Evolutionary conservation across 2,113 vertebrate species (phyloP).

Genomic region (Syngnathus scovelli): DNA sequence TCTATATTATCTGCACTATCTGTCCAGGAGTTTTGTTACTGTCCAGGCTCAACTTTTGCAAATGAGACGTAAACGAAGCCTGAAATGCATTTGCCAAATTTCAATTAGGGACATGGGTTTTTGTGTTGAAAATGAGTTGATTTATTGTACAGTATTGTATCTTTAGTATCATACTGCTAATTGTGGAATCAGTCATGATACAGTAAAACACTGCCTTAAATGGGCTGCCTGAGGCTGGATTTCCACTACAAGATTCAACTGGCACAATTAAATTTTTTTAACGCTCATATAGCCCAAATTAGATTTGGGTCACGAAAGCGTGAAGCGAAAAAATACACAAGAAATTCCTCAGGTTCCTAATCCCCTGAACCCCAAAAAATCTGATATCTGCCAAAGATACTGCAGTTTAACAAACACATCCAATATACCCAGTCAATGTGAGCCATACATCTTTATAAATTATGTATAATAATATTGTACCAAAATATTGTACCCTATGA

Average conservation of each 20-base stretch:
- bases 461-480: no score
- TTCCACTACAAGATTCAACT: not conserved
- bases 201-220: not conserved
- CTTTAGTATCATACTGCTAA: conserved; percentile 1
- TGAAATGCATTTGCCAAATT: no score
- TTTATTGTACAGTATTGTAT: not conserved
- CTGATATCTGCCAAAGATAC: not conserved
- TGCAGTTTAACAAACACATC: not conserved
- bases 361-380: not conserved
- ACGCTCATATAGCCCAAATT: not conserved
- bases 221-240: not conserved
- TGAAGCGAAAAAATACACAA: not conserved
- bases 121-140: not conserved
- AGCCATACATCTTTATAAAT: no score
- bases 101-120: no score
- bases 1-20: no score
- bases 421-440: no score
- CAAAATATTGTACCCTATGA: no score
- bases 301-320: not conserved
- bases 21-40: no score
- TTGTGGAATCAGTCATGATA: conserved; percentile 29
- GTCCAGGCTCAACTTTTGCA: not conserved
- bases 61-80: not conserved
- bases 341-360: not conserved
- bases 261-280: not conserved